Conservation (phyloP, 2,888 invertebrate genomes). For the Dicycla oo region DNA sequence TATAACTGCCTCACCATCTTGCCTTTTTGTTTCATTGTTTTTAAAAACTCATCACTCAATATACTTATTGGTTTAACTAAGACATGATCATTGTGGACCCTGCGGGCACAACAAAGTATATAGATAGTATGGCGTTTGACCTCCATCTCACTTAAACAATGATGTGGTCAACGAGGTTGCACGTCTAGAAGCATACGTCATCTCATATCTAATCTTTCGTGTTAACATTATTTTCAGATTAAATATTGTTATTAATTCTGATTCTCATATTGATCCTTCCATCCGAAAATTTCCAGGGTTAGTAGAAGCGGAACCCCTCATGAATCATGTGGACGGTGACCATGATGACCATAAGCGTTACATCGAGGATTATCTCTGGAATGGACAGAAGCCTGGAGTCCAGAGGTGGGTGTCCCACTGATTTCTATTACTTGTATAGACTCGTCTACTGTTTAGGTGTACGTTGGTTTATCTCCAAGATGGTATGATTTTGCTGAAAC, state of each 20-base stretch:
- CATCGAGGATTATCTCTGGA: conserved; percentile 88
- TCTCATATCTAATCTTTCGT: not conserved
- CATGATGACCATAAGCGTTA: conserved; percentile 86
- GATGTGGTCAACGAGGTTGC: not conserved
- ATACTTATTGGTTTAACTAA: not conserved
- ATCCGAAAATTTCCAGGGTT: conserved; percentile 84
- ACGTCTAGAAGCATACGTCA: no score
- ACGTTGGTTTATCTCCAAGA: conserved; percentile 48
- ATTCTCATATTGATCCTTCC: not conserved
- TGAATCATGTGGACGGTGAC: conserved; percentile 92
- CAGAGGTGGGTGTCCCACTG: conserved; percentile 79
- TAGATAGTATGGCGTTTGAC: not conserved
- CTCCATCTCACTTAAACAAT: not conserved
- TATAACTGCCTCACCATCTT: not conserved
- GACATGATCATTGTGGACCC: not conserved
- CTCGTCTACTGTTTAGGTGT: conserved; percentile 12
- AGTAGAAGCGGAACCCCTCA: conserved; percentile 94
- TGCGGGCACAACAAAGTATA: not conserved
- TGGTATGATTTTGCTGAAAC: not conserved
- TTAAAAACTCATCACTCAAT: not conserved
- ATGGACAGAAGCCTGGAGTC: conserved; percentile 87
- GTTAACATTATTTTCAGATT: not conserved
- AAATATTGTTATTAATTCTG: not conserved
- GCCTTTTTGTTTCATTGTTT: not conserved
- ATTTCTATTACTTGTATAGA: conserved; percentile 12